Base-by-base conservation (phyloP, 2,888 invertebrate species). In the Lepidocyrtoides sp. region DNA sequence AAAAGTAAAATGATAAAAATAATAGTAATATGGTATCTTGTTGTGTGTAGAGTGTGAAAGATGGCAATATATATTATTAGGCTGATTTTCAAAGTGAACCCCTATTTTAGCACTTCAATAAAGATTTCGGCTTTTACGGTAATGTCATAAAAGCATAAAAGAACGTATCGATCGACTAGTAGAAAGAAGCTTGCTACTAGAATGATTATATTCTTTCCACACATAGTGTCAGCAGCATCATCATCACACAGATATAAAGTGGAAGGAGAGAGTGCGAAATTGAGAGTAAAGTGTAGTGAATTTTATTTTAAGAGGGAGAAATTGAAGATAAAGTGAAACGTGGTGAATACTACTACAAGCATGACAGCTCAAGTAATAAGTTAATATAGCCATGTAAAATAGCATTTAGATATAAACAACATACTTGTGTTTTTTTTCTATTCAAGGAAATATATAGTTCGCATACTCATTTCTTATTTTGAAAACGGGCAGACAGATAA, bases 21-120 rank as follows among this genome's bases (percentile, higher is more conserved):
- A 7, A 51, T n/a, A n/a, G 1, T 8, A 51, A 51, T 23, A 57
- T 20, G 23, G 20, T 57, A 20, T 57, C 14, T 51, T 23, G 23
- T 57, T 23, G 57, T 20, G n/a, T 23, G 20, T 12, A 7, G 44
- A 41, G n/a, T n/a, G n/a, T n/a, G 23, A 48, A 48, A 75, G n/a
- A n/a, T n/a, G 23, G 44, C 41, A 20, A 36, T 29, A 10, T 29
- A 75, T 48, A 48, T 75, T 41, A 75, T 72, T 72, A 75, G 75
- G 0, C 32, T 23, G 48, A 75, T 75, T 75, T 75, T 36, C 36
- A 36, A 20, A 51, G 69, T 86, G 36, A 75, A 60, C 54, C 29
- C 36, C 86, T 29, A 87, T 87, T 87, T 36, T 87, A 77, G 77
- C 60, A 44, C 17, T n/a, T 12, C 77, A 77, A 87, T 87, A 87